Base-by-base conservation (phyloP, 2,797 vertebrate species). In the Amphiprion clarkii region DNA sequence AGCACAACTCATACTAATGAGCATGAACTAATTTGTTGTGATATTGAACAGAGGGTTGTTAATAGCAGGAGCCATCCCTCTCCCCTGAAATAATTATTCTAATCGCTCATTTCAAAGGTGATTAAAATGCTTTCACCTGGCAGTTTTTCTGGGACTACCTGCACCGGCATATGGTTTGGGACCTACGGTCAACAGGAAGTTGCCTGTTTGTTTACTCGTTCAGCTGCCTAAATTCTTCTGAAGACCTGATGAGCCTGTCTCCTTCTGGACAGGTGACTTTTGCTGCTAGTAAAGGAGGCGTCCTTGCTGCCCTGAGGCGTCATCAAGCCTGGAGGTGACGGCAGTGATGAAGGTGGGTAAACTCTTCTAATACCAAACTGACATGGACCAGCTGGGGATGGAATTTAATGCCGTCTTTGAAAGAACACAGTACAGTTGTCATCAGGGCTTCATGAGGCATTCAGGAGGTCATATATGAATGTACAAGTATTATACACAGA, bases 1-100 rank as follows among this genome's bases (percentile, higher is more conserved):
- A 90, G 89, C 89, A 90, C 83, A 92, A 90, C 87, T 93, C 89
- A 90, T 87, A 74, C 88, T 88, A 92, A 93, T 92, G 85, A 89
- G 89, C 82, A 81, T 81, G 77, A 80, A 84, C 88, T 92, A 84
- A 92, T 93, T 93, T 92, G 90, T 90, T 88, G 91, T 91, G 86
- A 92, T 93, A 94, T 92, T 92, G 89, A 93, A 92, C 88, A 90
- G 88, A 92, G 91, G 78, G 88, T 83, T 89, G 88, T 87, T 93
- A 91, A 90, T 92, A 87, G 87, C 88, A 84, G 87, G 87, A 90
- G 85, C 78, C 82, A 83, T 94, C 90, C 86, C 86, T 90, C 84
- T 93, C 79, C 88, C 84, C 73, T 89, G 80, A 90, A 94, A 95
- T 94, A 93, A 95, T 94, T 89, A 90, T 93, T 93, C 74, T 94